These are phyloP conservation scores for Galaxea fascicularis DNA, from an alignment of 92 coral and sea anemone species.

Conservation along the genomic window DNA sequence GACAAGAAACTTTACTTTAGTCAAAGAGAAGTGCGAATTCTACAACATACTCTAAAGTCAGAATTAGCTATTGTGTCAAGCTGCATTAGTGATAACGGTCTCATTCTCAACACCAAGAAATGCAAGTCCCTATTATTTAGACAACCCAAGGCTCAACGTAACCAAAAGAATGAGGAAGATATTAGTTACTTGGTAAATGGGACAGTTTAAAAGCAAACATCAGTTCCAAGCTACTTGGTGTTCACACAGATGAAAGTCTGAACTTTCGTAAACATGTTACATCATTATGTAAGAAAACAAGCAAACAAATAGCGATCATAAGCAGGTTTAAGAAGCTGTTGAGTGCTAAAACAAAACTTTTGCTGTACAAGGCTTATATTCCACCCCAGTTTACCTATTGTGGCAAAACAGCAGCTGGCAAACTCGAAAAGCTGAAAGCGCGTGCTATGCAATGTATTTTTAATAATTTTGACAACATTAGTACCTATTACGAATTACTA, in stretches of 20 bases:
- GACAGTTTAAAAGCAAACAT: not conserved
- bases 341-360: not conserved
- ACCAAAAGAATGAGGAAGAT: not conserved
- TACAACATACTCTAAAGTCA: no score
- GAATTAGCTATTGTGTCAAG: no score
- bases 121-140: not conserved
- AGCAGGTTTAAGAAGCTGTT: not conserved
- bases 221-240: not conserved
- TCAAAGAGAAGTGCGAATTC: not conserved
- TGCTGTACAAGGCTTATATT: slow-evolving; percentile 20
- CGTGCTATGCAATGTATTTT: no score
- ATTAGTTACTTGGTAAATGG: not conserved
- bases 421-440: slow-evolving; percentile 2
- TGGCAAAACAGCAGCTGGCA: not conserved
- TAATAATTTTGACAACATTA: no score
- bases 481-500: slow-evolving; percentile 1
- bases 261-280: no score
- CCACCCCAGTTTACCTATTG: slow-evolving; percentile 26
- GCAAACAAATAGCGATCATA: no score
- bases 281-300: no score
- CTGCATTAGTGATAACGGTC: not conserved
- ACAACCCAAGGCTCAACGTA: not conserved
- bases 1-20: not conserved
- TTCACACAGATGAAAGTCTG: no score
- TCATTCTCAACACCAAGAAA: no score